These are phyloP conservation scores for Oncorhynchus kisutch DNA, from an alignment of 2,113 vertebrate genomes.

Conservation along the genomic window DNA sequence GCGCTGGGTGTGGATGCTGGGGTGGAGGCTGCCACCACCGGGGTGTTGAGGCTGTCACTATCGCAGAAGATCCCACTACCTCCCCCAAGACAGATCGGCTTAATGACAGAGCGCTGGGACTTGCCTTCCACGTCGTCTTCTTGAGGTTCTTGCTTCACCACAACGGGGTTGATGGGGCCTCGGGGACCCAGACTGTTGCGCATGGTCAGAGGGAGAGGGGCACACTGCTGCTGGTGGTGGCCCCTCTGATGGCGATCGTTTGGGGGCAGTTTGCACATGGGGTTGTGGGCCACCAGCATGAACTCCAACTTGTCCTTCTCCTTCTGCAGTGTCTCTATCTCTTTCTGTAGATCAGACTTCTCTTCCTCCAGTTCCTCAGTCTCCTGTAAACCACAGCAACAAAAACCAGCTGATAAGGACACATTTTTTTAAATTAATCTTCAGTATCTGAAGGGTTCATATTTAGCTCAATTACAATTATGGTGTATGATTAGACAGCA, in stretches of 20 bases:
- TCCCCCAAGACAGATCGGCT: slow-evolving; percentile 92
- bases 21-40: slow-evolving; percentile 93
- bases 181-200: slow-evolving; percentile 58
- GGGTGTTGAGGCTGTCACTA: slow-evolving; percentile 96
- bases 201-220: slow-evolving; percentile 78
- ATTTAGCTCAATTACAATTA: too few relatives aligned
- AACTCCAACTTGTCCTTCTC: slow-evolving; percentile 99
- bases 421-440: too few relatives aligned
- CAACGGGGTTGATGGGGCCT: slow-evolving; percentile 69
- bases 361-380: slow-evolving; percentile 97
- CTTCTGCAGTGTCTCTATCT: slow-evolving; percentile 93
- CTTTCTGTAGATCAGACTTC: slow-evolving; percentile 93
- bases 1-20: slow-evolving; percentile 89
- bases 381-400: slow-evolving; percentile 74
- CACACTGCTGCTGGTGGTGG: slow-evolving; percentile 65
- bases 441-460: background rate
- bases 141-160: slow-evolving; percentile 93
- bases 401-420: background rate
- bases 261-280: slow-evolving; percentile 89
- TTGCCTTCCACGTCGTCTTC: slow-evolving; percentile 77
- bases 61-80: slow-evolving; percentile 81
- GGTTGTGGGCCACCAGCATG: slow-evolving; percentile 96
- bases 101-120: slow-evolving; percentile 92
- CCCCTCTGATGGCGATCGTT: slow-evolving; percentile 76
- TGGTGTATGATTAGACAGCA: too few relatives aligned